Conservation (phyloP, 2,888 invertebrate species). For the Aradus depressus region DNA sequence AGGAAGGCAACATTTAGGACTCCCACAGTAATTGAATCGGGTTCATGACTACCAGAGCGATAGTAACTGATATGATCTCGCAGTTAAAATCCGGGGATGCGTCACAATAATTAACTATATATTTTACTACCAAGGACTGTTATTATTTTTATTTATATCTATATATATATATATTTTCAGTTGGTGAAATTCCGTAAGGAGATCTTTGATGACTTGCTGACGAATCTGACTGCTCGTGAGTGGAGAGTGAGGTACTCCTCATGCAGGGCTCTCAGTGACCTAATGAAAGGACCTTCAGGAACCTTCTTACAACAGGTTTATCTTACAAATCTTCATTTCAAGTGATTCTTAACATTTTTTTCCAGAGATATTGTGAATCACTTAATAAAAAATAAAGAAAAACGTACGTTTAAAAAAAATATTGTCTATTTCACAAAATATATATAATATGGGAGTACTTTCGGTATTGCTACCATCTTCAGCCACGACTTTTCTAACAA, state of each 20-base stretch:
- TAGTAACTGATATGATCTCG: no score
- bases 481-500: no score
- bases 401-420: not conserved
- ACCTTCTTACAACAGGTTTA: slow-evolving; percentile 15
- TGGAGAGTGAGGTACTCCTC: slow-evolving; percentile 88
- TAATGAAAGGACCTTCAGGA: slow-evolving; percentile 51
- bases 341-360: not conserved
- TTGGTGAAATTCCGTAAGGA: slow-evolving; percentile 69
- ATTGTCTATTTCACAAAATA: not conserved
- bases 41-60: no score
- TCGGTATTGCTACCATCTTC: no score
- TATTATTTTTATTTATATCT: no score
- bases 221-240: slow-evolving; percentile 69
- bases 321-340: not conserved
- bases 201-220: slow-evolving; percentile 66
- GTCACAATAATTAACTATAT: no score
- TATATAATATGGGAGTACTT: no score
- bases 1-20: no score
- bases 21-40: no score
- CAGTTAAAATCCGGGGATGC: no score
- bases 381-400: not conserved
- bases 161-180: no score
- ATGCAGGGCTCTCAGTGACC: slow-evolving; percentile 75
- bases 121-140: no score
- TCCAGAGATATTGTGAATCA: not conserved